Evolutionary conservation across 1,140 invertebrate genomes (phyloP), one percentile per base, ranked within the genome.

Genomic region (Lasioglossum albipes): DNA sequence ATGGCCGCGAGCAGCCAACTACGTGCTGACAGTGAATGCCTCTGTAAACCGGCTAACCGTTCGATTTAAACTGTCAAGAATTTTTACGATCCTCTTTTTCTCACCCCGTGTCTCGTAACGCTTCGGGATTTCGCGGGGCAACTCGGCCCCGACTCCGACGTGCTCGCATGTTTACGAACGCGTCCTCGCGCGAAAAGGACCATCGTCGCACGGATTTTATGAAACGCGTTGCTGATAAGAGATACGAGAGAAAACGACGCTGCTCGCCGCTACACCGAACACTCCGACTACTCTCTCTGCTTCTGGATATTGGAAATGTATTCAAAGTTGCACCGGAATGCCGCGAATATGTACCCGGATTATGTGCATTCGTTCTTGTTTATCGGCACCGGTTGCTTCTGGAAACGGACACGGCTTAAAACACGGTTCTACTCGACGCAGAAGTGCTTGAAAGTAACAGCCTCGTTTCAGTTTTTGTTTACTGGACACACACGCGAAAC

Each of bases 1-100:
- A 86, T 73, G 75, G 77, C 68, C 70, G 64, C 83, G 83, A 82
- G 65, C 70, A 74, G n/a, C 71, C 71, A 64, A 75, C 84, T 85
- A 85, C 52, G 79, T 61, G 74, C 83, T 73, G 76, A 79, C 80
- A 78, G 61, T 54, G 75, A 81, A 64, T 78, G 62, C 68, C 75
- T 78, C 75, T 72, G 80, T 64, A 68, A 82, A 82, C 76, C 61
- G 76, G 69, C 76, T 74, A 79, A 69, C 76, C 77, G 54, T 79
- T 82, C 80, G 67, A 67, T 66, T 82, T 82, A 66, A 82, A 82
- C 80, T 69, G 66, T 78, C 52, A 16, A 62, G 22, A 42, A 66
- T 72, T 57, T 78, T 72, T 76, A 61, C n/a, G 27, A 10, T 64
- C 27, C 18, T 36, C 45, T 27, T 13, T 41, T 18, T 41, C 31